phyloP scores from a whole-genome alignment of 1,140 invertebrate genomes.

The Chironomus striatipennis region DNA sequence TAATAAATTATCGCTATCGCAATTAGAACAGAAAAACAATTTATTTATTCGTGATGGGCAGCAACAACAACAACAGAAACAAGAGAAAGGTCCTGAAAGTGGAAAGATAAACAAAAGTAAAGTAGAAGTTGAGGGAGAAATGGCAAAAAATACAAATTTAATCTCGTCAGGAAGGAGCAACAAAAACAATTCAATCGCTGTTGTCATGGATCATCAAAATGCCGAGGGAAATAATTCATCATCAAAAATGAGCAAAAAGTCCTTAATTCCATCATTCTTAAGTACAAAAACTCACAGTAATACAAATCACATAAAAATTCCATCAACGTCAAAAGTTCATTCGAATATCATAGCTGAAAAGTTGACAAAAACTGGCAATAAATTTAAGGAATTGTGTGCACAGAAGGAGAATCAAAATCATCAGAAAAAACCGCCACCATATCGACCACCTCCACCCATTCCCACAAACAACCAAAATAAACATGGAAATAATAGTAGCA shows the following conservation, averaged over 20 bases:
- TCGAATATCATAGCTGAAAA: background rate
- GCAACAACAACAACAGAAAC: background rate
- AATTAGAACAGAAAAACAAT: constrained; percentile 20
- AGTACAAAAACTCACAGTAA: background rate
- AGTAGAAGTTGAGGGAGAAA: background rate
- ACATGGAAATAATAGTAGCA: background rate
- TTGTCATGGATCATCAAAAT: background rate
- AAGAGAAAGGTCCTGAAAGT: background rate
- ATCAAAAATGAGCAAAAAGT: background rate
- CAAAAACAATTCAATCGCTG: background rate
- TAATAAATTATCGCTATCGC: constrained; percentile 12
- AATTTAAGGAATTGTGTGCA: constrained; percentile 1
- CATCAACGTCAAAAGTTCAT: background rate
- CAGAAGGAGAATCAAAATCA: background rate
- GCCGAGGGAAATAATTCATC: background rate
- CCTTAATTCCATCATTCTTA: constrained; percentile 17
- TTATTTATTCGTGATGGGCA: constrained; percentile 17
- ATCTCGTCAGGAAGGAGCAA: background rate
- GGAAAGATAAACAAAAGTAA: background rate
- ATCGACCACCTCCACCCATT: background rate
- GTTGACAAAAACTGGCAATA: constrained; percentile 5
- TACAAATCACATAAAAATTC: constrained; percentile 6
- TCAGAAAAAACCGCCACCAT: background rate
- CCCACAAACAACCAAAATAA: background rate
- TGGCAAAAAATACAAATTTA: constrained; percentile 1